These are phyloP conservation scores for Orientallactaga bullata DNA, from an alignment of 2,113 vertebrate genomes.

Conservation along the genomic window DNA sequence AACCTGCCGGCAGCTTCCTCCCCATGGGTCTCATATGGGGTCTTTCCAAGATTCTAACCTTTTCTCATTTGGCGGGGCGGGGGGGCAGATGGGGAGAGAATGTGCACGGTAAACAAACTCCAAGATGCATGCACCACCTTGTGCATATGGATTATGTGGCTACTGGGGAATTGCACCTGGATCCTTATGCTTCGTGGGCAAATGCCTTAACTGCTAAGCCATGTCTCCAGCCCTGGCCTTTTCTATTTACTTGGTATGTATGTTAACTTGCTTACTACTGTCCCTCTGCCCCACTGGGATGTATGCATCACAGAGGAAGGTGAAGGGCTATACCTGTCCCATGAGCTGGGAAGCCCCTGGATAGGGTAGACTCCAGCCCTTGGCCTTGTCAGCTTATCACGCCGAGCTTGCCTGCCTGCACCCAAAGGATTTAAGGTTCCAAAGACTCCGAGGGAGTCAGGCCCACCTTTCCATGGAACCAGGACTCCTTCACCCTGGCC, in stretches of 20 bases:
- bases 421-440: not conserved
- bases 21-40: not conserved
- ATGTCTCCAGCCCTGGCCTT: too few relatives aligned
- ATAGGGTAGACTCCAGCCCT: not conserved
- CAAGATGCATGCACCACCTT: too few relatives aligned
- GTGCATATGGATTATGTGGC: too few relatives aligned
- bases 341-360: not conserved
- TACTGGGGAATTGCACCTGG: too few relatives aligned
- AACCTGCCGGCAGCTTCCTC: not conserved
- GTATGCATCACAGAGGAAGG: not conserved
- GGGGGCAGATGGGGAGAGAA: too few relatives aligned
- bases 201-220: too few relatives aligned
- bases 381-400: accelerated
- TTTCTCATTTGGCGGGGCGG: not conserved
- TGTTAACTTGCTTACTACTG: not conserved
- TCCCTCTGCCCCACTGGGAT: not conserved
- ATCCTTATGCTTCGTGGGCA: too few relatives aligned
- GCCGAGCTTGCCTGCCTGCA: not conserved
- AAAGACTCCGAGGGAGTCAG: not conserved
- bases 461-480: not conserved
- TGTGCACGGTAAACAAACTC: too few relatives aligned
- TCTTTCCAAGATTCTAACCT: not conserved
- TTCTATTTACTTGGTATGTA: not conserved
- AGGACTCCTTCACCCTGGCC: not conserved
- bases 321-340: not conserved